These are phyloP conservation scores for Aromia moschata DNA, from an alignment of 2,888 invertebrate genomes.

Conservation along the genomic window DNA sequence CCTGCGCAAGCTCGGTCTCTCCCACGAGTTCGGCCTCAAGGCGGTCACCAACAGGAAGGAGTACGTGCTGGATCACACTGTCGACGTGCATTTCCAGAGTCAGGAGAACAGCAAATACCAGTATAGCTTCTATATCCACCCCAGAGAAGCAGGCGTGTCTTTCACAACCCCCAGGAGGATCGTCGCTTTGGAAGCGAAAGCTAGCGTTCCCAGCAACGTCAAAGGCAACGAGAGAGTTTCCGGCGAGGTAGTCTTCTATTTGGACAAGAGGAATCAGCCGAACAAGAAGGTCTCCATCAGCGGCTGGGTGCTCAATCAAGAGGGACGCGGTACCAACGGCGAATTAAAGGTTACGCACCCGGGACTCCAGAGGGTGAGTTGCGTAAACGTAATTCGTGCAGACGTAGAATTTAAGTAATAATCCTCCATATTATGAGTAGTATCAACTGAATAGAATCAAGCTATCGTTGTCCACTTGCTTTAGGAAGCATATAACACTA, in stretches of 20 bases:
- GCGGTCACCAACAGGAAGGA: constrained; percentile 71
- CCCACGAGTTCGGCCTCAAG: constrained; percentile 78
- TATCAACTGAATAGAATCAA: no score
- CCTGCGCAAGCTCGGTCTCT: constrained; percentile 77
- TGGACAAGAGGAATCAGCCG: constrained; percentile 77
- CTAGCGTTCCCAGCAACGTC: constrained; percentile 45
- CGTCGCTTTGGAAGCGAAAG: constrained; percentile 69
- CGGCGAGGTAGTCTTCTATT: constrained; percentile 71
- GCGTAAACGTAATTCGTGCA: no score
- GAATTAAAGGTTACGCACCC: constrained; percentile 75
- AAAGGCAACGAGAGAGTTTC: constrained; percentile 68
- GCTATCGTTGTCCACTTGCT: no score
- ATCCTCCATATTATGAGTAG: no score
- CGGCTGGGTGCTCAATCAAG: constrained; percentile 64
- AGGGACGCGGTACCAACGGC: constrained; percentile 64
- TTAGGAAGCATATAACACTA: no score
- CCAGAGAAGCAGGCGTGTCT: constrained; percentile 71
- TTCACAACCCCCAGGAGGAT: constrained; percentile 75
- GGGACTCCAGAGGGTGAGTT: constrained; percentile 66
- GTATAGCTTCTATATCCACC: constrained; percentile 72
- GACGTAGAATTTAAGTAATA: no score
- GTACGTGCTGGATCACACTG: constrained; percentile 70
- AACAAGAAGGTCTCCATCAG: constrained; percentile 72
- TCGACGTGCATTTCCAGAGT: constrained; percentile 76
- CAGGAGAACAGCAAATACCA: constrained; percentile 78